A percentile compares a stretch with the other conserved stretches of the same genome.
These are phyloP conservation scores for Hippocampus guttulatus DNA, from an alignment of 2,113 vertebrate genomes.

Conservation along the genomic window DNA sequence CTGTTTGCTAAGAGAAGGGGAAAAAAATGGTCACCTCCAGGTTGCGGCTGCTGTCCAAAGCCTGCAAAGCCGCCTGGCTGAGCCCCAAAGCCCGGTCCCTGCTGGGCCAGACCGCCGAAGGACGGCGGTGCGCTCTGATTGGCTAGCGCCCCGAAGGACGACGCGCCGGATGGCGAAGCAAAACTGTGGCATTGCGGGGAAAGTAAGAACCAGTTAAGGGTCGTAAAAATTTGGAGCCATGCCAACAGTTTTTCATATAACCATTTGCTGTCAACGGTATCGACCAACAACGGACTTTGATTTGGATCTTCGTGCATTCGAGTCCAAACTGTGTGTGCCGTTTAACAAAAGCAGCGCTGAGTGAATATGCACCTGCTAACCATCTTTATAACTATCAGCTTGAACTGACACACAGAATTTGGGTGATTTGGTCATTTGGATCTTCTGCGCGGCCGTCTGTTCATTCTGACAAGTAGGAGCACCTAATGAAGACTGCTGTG, in stretches of 20 bases:
- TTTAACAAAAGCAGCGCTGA: not conserved
- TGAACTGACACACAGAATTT: too few relatives aligned
- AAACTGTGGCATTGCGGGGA: conserved; percentile 71
- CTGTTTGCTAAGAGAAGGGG: not conserved
- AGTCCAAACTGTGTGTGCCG: not conserved
- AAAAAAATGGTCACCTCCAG: conserved; percentile 50
- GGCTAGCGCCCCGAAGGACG: conserved; percentile 82
- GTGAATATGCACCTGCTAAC: not conserved
- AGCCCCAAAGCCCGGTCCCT: conserved; percentile 75
- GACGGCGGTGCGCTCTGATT: conserved; percentile 75
- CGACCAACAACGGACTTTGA: not conserved
- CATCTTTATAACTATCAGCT: not conserved
- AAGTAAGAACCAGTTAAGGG: not conserved
- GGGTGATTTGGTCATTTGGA: not conserved
- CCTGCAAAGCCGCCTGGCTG: conserved; percentile 80
- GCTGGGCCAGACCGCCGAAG: conserved; percentile 83
- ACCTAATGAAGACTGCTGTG: not conserved
- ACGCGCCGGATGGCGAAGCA: conserved; percentile 72
- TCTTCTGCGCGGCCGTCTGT: not conserved
- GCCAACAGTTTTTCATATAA: too few relatives aligned
- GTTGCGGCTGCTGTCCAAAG: conserved; percentile 76
- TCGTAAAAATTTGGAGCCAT: not conserved
- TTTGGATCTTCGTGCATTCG: not conserved
- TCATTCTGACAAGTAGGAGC: not conserved
- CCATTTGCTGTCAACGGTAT: too few relatives aligned